These are phyloP conservation scores for Temnothorax unifasciatus DNA, from an alignment of 2,888 invertebrate genomes.

Conservation along the genomic window DNA sequence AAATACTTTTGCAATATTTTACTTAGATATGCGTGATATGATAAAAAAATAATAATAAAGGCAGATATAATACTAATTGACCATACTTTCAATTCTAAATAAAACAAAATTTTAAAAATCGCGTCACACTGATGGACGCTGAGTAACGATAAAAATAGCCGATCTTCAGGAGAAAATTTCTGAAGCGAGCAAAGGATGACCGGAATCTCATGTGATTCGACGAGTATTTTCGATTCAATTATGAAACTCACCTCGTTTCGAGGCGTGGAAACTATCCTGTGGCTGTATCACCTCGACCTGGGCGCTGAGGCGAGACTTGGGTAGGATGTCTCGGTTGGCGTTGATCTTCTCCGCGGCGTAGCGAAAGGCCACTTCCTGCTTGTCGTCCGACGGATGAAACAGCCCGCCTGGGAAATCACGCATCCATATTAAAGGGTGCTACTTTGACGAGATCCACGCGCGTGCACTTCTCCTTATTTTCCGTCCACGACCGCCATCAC, in stretches of 20 bases:
- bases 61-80: background rate
- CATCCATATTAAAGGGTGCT: constrained; percentile 74
- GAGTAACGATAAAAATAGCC: background rate
- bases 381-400: constrained; percentile 95
- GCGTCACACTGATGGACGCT: background rate
- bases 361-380: constrained; percentile 96
- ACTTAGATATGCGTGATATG: background rate
- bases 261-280: constrained; percentile 97
- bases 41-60: no score
- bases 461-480: constrained; percentile 59
- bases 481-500: background rate
- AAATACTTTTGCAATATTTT: background rate
- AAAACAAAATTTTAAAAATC: background rate
- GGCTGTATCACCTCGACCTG: constrained; percentile 96
- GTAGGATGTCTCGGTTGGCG: constrained; percentile 93
- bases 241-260: constrained; percentile 93
- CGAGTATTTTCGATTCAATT: constrained; percentile 46
- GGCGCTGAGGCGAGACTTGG: constrained; percentile 94
- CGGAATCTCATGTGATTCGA: background rate
- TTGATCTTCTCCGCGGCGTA: constrained; percentile 97
- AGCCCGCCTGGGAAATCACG: constrained; percentile 91
- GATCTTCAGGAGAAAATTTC: background rate
- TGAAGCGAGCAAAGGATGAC: background rate
- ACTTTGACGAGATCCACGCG: constrained; percentile 67
- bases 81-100: background rate